phyloP scores from a whole-genome alignment of 2,888 invertebrate species.

The Diachrysia chrysitis region DNA sequence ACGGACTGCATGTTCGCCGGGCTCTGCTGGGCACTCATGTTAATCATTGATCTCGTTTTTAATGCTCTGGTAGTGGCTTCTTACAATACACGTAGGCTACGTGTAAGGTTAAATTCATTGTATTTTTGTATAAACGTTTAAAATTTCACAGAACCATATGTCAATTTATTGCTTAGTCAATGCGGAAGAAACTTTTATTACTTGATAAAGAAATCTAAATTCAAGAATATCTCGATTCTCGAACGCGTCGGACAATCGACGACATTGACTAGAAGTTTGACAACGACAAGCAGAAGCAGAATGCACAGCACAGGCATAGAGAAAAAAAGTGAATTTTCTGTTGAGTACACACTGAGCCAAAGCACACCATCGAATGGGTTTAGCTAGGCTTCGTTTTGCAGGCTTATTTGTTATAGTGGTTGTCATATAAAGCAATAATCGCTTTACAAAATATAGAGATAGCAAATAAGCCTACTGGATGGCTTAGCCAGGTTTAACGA shows the following conservation, averaged over 20 bases:
- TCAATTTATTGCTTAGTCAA: constrained; percentile 37
- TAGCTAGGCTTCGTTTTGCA: no score
- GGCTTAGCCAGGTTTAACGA: no score
- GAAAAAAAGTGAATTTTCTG: background rate
- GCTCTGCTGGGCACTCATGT: constrained; percentile 94
- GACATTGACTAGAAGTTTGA: constrained; percentile 53
- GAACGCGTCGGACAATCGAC: constrained; percentile 52
- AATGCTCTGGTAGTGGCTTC: constrained; percentile 60
- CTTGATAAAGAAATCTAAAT: constrained; percentile 31
- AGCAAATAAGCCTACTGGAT: no score
- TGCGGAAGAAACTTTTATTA: constrained; percentile 33
- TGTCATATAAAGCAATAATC: no score
- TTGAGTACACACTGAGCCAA: no score
- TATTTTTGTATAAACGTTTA: constrained; percentile 41
- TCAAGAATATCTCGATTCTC: constrained; percentile 41
- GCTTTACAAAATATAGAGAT: no score
- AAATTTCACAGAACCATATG: constrained; percentile 41
- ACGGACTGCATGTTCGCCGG: constrained; percentile 92
- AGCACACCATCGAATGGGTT: no score
- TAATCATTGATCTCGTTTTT: constrained; percentile 74
- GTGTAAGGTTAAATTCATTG: constrained; percentile 58
- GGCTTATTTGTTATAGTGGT: no score
- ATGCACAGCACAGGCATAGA: background rate
- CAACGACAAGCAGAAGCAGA: no score
- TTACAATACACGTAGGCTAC: constrained; percentile 62